Conservation (phyloP, 2,797 vertebrate species). For the Epinephelus coioides region DNA sequence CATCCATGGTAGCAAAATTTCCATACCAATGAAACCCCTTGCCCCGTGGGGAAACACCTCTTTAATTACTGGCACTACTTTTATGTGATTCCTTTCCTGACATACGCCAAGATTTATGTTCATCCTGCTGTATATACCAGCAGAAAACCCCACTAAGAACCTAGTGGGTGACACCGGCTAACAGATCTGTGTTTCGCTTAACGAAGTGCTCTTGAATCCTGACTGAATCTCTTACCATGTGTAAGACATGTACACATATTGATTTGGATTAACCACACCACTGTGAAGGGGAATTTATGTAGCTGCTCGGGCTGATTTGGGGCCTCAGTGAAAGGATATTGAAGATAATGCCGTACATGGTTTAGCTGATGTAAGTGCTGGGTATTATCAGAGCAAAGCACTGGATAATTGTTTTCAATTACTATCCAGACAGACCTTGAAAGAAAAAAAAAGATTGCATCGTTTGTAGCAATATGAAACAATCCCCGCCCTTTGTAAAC, state of each 20-base stretch:
- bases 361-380: conserved; percentile 49
- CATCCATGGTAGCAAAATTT: neutral
- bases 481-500: conserved; percentile 61
- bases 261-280: conserved; percentile 36
- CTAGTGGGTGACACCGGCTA: conserved; percentile 13
- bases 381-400: conserved; percentile 56
- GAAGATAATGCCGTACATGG: conserved; percentile 44
- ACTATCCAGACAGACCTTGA: conserved; percentile 54
- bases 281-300: conserved; percentile 33
- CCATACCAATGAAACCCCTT: neutral
- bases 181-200: conserved; percentile 5
- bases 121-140: neutral
- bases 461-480: conserved; percentile 58
- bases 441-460: conserved; percentile 57
- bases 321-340: conserved; percentile 36
- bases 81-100: neutral
- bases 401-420: conserved; percentile 74
- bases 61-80: neutral
- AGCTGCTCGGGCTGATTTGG: conserved; percentile 27
- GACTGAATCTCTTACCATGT: conserved; percentile 19
- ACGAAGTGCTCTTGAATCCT: neutral
- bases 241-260: conserved; percentile 18
- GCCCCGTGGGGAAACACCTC: neutral
- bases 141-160: neutral
- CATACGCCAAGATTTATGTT: neutral